Evolutionary conservation across 2,888 invertebrate species (phyloP), one percentile per base, ranked within the genome.

Genomic region (Caenorhabditis auriculariae): DNA sequence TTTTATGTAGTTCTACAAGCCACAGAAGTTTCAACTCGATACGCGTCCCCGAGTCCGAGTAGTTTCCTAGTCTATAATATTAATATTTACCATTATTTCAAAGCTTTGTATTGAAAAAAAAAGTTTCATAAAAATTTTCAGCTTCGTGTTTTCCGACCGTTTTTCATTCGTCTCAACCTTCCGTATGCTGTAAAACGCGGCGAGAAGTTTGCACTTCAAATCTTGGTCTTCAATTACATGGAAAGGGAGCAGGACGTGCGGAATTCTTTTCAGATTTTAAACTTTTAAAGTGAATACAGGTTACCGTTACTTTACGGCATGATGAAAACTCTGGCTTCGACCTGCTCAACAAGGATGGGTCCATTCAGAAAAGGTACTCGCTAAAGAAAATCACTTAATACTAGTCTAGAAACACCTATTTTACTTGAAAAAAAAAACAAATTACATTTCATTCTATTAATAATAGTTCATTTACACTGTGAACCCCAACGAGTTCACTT

Each of bases 161-260:
- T 96, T 82, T 90, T 90, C 69, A 87, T 94, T 41, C 88, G 89
- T 7, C 86, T 92, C 7, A 90, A 93, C 80, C 84, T 95, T 46
- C 96, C 96, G 0, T 89, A 90, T 74, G 88, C 90, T 0, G 88
- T 96, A 15, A 89, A 91, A 74, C 87, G 89, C 63, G 93, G 93
- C 24, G 98, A 98, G 85, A 88, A 90, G 7, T 87, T 96, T 52
- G 89, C 91, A 0, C 87, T 93, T 50, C 90, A 93, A 44, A 78
- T 79, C 6, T 65, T 81, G 23, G 70, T 80, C 15, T 80, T 80
- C 72, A 96, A 93, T 83, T 91, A 93, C 76, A 86, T 91, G 84
- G 87, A 88, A 15, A 88, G 88, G 59, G 88, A 90, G 66, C 75
- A 82, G 27, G 77, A 78, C 52, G 84, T 84, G 63, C 69, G 79